phyloP scores from a whole-genome alignment of 2,797 vertebrate species.

The Schizopygopsis pylzovi region DNA sequence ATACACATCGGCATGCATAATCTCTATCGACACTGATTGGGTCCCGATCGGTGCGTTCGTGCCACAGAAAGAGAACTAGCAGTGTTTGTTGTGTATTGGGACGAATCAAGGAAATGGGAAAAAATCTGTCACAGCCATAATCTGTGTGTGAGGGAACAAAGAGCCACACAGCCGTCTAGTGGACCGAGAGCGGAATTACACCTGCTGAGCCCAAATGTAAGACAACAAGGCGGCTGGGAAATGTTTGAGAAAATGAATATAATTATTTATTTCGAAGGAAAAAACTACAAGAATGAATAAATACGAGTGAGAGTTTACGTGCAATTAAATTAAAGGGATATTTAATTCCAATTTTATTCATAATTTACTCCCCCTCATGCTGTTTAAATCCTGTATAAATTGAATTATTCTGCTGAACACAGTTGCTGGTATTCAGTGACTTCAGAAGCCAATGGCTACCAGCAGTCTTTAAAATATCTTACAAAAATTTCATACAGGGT shows the following conservation, averaged over 20 bases:
- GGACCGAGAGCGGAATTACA: slow-evolving; percentile 62
- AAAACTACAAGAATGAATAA: background rate
- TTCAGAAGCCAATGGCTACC: background rate
- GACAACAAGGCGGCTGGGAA: too few species aligned
- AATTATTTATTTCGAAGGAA: too few species aligned
- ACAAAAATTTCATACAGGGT: background rate
- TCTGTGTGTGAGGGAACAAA: slow-evolving; percentile 58
- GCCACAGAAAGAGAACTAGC: slow-evolving; percentile 25
- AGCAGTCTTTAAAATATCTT: background rate
- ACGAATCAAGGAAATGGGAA: slow-evolving; percentile 45
- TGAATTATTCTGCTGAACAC: background rate
- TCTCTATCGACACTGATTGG: slow-evolving; percentile 1
- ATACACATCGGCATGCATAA: background rate
- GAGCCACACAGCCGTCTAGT: slow-evolving; percentile 66
- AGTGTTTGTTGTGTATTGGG: slow-evolving; percentile 30
- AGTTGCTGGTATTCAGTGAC: background rate
- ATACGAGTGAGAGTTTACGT: background rate
- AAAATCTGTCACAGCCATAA: slow-evolving; percentile 49
- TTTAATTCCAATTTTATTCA: background rate
- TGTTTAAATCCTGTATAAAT: too few species aligned
- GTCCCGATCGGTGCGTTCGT: background rate
- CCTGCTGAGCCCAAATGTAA: background rate
- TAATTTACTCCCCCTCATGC: background rate
- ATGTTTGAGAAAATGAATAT: background rate
- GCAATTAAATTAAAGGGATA: background rate